Percentiles rank a stretch among this genome's conserved stretches.
These are phyloP conservation scores for Apistogramma diplotaenia DNA, from an alignment of 2,113 vertebrate species.

Conservation along the genomic window DNA sequence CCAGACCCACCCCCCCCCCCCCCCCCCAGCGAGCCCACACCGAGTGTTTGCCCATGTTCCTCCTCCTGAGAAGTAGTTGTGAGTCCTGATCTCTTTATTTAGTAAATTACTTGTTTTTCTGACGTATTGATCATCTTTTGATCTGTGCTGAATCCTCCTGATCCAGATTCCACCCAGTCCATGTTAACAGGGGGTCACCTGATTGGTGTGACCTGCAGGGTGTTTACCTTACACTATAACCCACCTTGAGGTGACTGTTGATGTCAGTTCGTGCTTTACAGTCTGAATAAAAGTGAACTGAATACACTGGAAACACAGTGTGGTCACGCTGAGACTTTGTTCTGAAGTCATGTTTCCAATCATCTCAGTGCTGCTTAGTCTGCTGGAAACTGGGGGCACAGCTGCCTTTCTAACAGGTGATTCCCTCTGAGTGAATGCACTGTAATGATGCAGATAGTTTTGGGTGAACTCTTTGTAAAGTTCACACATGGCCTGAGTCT, in stretches of 20 bases:
- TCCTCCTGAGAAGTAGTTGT: too few species aligned
- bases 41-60: too few species aligned
- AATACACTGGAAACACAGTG: background rate
- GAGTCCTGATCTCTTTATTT: too few species aligned
- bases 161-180: background rate
- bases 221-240: too few species aligned
- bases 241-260: too few species aligned
- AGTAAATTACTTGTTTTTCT: too few species aligned
- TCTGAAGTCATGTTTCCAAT: background rate
- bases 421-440: accelerated
- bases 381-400: background rate
- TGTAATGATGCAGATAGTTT: background rate
- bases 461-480: background rate
- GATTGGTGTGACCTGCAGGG: too few species aligned
- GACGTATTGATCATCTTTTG: background rate
- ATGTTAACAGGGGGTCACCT: too few species aligned
- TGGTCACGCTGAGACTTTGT: background rate
- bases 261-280: too few species aligned
- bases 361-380: background rate
- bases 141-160: background rate
- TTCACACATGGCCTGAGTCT: accelerated
- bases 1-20: too few species aligned
- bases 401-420: background rate
- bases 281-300: too few species aligned
- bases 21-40: too few species aligned